These are phyloP conservation scores for Crotalus adamanteus DNA, from an alignment of 2,797 vertebrate genomes.

Conservation along the genomic window DNA sequence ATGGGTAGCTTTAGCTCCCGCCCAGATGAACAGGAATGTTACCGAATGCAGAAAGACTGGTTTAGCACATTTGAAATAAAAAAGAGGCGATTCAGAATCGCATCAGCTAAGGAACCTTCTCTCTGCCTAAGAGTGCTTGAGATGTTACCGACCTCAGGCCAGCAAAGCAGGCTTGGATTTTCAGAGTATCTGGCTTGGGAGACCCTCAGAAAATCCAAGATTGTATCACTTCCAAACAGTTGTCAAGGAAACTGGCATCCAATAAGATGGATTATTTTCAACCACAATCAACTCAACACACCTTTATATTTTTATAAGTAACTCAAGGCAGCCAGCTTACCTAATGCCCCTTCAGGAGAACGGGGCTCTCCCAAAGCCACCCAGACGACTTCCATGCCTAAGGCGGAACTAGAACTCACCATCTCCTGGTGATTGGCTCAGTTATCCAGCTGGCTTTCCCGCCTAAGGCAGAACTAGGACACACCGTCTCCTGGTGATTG, in stretches of 20 bases:
- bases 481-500: neutral
- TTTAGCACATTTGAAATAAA: neutral
- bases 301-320: neutral
- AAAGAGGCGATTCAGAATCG: neutral
- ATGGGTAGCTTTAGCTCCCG: neutral
- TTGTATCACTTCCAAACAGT: neutral
- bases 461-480: too few relatives aligned
- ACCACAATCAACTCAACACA: neutral
- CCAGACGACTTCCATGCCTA: too few relatives aligned
- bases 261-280: neutral
- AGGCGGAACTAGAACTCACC: neutral
- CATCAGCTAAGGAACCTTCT: neutral
- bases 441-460: too few relatives aligned
- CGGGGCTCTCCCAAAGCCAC: neutral
- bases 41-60: neutral
- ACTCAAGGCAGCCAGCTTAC: neutral
- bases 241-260: neutral
- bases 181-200: neutral
- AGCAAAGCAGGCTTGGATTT: neutral
- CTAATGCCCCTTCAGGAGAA: neutral
- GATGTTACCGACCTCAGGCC: neutral
- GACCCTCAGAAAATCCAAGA: neutral
- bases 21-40: neutral
- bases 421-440: neutral
- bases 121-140: neutral